Evolutionary conservation across 2,113 vertebrate genomes (phyloP).

Genomic region (Leucopsar rothschildi): DNA sequence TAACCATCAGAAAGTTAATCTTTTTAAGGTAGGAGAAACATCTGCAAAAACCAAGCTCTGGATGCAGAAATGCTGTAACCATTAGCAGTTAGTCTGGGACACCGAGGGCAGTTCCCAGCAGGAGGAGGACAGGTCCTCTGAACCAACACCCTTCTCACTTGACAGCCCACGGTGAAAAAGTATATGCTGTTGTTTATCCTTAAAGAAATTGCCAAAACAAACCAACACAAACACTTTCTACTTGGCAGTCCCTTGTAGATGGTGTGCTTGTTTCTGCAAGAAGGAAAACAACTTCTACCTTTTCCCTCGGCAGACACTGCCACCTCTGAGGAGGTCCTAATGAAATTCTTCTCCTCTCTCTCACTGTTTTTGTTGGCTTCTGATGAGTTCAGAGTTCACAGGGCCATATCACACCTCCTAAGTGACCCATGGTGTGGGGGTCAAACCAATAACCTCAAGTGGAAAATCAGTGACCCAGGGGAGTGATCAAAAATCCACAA

Average conservation of each 20-base stretch:
- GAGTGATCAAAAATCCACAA: conserved; percentile 60
- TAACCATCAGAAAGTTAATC: not conserved
- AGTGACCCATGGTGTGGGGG: conserved; percentile 49
- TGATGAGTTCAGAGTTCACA: conserved; percentile 65
- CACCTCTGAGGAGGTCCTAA: conserved; percentile 54
- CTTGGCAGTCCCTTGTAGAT: conserved; percentile 1
- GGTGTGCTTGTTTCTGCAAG: conserved; percentile 23
- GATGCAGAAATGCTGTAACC: not conserved
- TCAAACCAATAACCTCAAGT: conserved; percentile 63
- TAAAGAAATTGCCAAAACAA: not conserved
- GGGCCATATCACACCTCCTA: conserved; percentile 57
- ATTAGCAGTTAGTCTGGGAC: not conserved
- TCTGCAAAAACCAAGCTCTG: not conserved
- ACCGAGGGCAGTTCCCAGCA: not conserved
- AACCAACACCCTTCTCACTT: not conserved
- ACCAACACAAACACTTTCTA: not conserved
- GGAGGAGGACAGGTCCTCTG: not conserved
- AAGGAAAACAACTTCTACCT: not conserved
- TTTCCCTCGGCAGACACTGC: not conserved
- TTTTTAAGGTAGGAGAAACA: not conserved
- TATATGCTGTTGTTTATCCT: conserved; percentile 21
- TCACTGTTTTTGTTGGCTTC: conserved; percentile 58
- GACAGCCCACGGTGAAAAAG: not conserved
- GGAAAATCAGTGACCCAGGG: conserved; percentile 59
- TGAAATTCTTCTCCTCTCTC: conserved; percentile 54